Evolutionary conservation across 2,888 invertebrate genomes (phyloP).

Genomic region (Tenodera sinensis): DNA sequence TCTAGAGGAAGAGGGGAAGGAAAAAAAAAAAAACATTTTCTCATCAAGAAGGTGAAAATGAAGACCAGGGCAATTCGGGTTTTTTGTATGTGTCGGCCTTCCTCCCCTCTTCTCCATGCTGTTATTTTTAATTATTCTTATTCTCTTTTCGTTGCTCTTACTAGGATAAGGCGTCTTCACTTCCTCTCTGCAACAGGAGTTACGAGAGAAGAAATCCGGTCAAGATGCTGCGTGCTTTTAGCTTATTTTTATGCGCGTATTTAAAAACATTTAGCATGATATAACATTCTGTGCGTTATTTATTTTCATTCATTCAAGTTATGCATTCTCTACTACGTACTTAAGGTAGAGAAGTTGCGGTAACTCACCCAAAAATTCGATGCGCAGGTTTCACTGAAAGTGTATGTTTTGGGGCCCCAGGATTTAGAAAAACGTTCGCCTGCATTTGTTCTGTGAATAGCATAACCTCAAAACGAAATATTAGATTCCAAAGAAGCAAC

Average conservation of each 20-base stretch:
- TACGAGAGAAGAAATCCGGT: background rate
- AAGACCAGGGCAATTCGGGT: conserved; percentile 14
- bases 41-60: conserved; percentile 29
- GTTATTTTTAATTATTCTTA: conserved; percentile 16
- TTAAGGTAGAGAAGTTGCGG: no score
- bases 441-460: no score
- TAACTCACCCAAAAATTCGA: no score
- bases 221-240: background rate
- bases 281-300: no score
- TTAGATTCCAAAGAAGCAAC: no score
- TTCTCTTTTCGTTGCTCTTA: background rate
- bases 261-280: background rate
- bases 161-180: background rate
- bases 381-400: no score
- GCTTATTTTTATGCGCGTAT: background rate
- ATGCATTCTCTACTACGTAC: no score
- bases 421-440: no score
- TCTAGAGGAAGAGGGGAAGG: background rate
- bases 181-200: background rate
- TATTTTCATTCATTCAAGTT: no score
- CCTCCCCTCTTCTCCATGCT: background rate
- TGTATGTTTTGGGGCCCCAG: no score
- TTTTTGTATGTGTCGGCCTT: background rate
- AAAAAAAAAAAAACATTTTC: conserved; percentile 11
- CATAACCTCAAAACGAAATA: no score